Percentiles rank a stretch among this genome's conserved stretches.
These are phyloP conservation scores for Drosophila mauritiana DNA, from an alignment of 1,140 invertebrate species.

Conservation along the genomic window DNA sequence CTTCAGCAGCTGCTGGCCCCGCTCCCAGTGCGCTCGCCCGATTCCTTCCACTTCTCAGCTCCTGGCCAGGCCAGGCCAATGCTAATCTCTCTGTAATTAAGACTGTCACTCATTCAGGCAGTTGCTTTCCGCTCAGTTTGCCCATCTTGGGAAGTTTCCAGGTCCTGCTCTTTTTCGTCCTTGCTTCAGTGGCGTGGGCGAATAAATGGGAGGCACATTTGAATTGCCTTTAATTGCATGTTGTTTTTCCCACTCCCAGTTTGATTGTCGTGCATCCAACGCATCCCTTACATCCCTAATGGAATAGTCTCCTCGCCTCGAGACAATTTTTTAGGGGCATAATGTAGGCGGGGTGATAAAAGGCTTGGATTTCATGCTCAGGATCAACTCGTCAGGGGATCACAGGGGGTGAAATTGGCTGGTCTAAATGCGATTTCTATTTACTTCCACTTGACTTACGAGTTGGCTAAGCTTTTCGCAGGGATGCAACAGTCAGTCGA, in stretches of 20 bases:
- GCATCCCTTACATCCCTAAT: not conserved
- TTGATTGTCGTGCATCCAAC: constrained; percentile 5
- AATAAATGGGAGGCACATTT: constrained; percentile 36
- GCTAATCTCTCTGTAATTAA: constrained; percentile 80
- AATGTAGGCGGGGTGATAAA: not conserved
- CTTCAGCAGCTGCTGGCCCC: not conserved
- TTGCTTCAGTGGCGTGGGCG: constrained; percentile 11
- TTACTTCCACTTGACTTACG: constrained; percentile 26
- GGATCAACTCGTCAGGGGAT: constrained; percentile 8
- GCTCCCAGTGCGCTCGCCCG: not conserved
- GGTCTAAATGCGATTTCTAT: constrained; percentile 34
- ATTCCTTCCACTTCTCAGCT: constrained; percentile 13
- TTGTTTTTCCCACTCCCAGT: constrained; percentile 12
- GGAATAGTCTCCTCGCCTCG: not conserved
- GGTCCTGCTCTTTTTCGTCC: not conserved
- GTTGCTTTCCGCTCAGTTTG: constrained; percentile 49
- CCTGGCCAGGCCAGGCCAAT: constrained; percentile 29
- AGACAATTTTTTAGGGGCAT: not conserved
- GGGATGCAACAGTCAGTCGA: not conserved
- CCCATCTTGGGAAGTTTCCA: constrained; percentile 29
- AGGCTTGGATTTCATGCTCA: constrained; percentile 5
- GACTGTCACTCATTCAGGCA: constrained; percentile 71
- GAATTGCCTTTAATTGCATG: constrained; percentile 62
- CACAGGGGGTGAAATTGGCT: not conserved
- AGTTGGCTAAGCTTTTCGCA: constrained; percentile 4